These are phyloP conservation scores for Erebia aethiops DNA, from an alignment of 2,888 invertebrate species.

Conservation along the genomic window DNA sequence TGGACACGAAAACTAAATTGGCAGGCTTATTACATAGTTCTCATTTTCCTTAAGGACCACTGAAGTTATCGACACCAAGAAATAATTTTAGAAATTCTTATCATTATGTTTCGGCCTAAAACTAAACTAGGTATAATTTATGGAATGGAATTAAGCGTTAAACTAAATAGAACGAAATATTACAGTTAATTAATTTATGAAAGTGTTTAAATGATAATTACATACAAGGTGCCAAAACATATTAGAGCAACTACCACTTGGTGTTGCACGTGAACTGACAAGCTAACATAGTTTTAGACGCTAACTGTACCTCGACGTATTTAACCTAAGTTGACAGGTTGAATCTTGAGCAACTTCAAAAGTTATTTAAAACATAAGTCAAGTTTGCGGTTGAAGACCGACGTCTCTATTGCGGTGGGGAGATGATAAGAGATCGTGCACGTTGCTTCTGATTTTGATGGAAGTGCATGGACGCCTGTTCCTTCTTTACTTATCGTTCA, in stretches of 20 bases:
- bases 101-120: background rate
- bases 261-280: constrained; percentile 1
- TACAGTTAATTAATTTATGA: constrained; percentile 3
- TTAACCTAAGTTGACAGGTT: constrained; percentile 26
- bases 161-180: background rate
- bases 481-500: background rate
- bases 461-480: constrained; percentile 33
- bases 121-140: background rate
- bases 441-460: constrained; percentile 61
- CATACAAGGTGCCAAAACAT: constrained; percentile 3
- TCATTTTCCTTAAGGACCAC: no score
- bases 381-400: constrained; percentile 38
- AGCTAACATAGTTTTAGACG: constrained; percentile 3
- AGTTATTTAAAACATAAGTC: constrained; percentile 27
- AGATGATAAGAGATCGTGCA: constrained; percentile 54
- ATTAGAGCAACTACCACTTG: constrained; percentile 15
- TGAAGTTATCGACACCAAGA: no score
- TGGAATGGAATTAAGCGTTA: background rate
- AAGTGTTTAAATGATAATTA: constrained; percentile 1
- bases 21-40: no score
- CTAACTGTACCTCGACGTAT: background rate
- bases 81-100: no score
- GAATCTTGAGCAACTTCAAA: constrained; percentile 20
- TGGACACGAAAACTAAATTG: background rate
- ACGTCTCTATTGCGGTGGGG: constrained; percentile 44